Percentiles rank a stretch among this genome's conserved stretches.
phyloP scores from a whole-genome alignment of 2,888 invertebrate species.

The Clusia tigrina region DNA sequence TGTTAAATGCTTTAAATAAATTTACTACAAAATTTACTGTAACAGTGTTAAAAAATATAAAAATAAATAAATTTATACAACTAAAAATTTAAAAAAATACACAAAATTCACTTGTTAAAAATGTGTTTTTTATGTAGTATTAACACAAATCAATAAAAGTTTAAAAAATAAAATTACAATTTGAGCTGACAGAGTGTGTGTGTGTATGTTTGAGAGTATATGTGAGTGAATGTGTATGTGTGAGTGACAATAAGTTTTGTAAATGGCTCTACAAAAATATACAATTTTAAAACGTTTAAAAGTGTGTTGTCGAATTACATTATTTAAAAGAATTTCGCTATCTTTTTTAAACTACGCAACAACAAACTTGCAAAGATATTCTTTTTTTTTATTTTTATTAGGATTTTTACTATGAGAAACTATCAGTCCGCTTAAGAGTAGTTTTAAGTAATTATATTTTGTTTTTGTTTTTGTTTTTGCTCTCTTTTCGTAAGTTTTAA shows the following conservation, averaged over 20 bases:
- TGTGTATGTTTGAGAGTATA: slow-evolving; percentile 1
- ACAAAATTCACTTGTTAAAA: background rate
- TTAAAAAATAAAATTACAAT: background rate
- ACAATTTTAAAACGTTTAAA: background rate
- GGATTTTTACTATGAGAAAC: slow-evolving; percentile 20
- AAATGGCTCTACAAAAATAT: slow-evolving; percentile 21
- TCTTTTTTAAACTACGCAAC: slow-evolving; percentile 1
- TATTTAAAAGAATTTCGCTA: background rate
- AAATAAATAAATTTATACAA: background rate
- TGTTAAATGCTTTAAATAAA: background rate
- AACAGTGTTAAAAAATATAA: background rate
- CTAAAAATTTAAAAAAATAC: background rate
- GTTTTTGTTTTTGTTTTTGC: slow-evolving; percentile 37
- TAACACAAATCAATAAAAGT: background rate
- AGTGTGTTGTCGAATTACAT: background rate
- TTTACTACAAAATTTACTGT: background rate
- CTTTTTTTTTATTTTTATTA: slow-evolving; percentile 1
- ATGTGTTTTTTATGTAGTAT: no score
- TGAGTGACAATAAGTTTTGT: background rate
- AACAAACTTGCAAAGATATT: background rate
- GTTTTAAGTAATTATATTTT: slow-evolving; percentile 15
- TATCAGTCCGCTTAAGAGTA: slow-evolving; percentile 27
- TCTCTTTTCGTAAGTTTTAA: background rate
- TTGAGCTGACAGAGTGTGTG: background rate
- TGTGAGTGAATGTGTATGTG: background rate